Base-by-base conservation (phyloP, 30 jellyfish, hydroid and myxozoan species). In the Chrysaora quinquecirrha region DNA sequence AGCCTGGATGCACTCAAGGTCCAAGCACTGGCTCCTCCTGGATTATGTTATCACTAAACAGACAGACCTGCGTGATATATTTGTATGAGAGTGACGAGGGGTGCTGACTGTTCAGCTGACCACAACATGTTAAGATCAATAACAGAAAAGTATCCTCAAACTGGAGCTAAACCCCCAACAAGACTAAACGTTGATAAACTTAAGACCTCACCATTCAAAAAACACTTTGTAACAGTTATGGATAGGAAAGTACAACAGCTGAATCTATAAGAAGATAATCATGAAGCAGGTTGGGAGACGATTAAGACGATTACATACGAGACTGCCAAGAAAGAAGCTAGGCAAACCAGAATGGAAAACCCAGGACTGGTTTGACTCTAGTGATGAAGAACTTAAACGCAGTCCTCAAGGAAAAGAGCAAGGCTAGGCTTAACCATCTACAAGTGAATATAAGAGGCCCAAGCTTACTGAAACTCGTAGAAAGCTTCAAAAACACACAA, bases 1-100 rank as follows among this genome's bases (percentile, higher is more conserved):
- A 35, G 38, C 90, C 63, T 62, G 90, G 83, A 64, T 79, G 90
- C 83, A 79, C 35, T 83, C 90, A 27, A 64, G 83, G 30, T 79
- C 90, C 30, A 63, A 65, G 58, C 90, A 79, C 35, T 62, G 90
- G 83, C 83, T 61, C 82, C 82, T 34, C 60, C 35, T 79, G 62
- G 83, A 63, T 35, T 52, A 33, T 46, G 48, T 70, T 27, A 50
- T 82, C 18, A 66, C 78, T 11, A 27, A 62, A 19, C 34, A 66
- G 82, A 12, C 20, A 21, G 83, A 65, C 54, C 75, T 23, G 60
- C 31, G 46, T 9, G 82, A 62, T 25, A 68, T 79, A 20, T 43
- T 32, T 24, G 76, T 56, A 79, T 83, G 19, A 63, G 74, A 47
- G 77, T 30, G n/a, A 58, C 58, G 87, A 33, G 78, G 30, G 87